Base-by-base conservation (phyloP, 2,888 invertebrate genomes). In the Campoletis raptor region DNA sequence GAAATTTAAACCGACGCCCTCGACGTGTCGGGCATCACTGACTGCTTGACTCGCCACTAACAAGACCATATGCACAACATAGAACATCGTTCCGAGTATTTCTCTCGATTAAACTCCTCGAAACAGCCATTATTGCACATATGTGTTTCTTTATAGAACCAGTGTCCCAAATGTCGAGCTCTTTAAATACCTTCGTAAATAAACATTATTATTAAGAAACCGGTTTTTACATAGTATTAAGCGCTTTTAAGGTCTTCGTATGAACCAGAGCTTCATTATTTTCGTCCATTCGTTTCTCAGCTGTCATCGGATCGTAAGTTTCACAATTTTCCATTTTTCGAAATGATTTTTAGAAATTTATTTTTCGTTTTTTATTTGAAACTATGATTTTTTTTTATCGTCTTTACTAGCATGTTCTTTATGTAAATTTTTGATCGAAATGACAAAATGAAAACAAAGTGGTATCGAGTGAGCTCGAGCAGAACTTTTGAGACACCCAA, bases 51-150 rank as follows among this genome's bases (percentile, higher is more conserved):
- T 57, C 36, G 69, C 45, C 30, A 76, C 57, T 82, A 57, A 74
- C 74, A 42, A 67, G 81, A 67, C 6, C 64, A 52, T 64, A 67
- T 67, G 8, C 54, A 42, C 42, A n/a, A 57, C 70, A 66, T 42
- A 64, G 76, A 72, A 30, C 57, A 40, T 52, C 45, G 57, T 57
- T 61, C 70, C 48, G 85, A 77, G 81, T 72, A 81, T 78, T 82
- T 69, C 76, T 84, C 85, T 81, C 85, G 87, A 87, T 87, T 83
- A 81, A 83, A 81, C 86, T 83, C 85, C 77, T 74, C 72, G 87
- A 81, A 87, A 85, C 78, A 24, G 77, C 76, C 64, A 77, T 84
- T 82, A 82, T 37, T 66, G 42, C 30, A 42, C 57, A 30, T 18
- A 18, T 48, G 36, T 61, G 1, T 61, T 61, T 61, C 2, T 61